Base-by-base conservation (phyloP, 1,140 invertebrate species). In the Drosophila orena region DNA sequence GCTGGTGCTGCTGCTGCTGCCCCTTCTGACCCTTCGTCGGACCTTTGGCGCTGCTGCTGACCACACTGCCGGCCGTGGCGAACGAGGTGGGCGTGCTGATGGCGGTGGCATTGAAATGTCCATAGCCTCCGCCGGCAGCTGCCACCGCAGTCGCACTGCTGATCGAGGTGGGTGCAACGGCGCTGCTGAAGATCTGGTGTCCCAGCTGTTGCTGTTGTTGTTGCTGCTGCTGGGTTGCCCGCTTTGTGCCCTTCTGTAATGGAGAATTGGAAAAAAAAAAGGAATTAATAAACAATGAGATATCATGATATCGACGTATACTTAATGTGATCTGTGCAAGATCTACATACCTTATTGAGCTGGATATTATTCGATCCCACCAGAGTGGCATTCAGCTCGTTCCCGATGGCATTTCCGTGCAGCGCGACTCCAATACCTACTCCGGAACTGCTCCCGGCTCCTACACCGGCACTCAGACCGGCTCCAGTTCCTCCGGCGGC, bases 341-440 rank as follows among this genome's bases (percentile, higher is more conserved):
- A 11, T 27, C 10, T 65, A 92, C 30, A 30, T 30, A 30, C 92
- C 88, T 92, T 92, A 62, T 92, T 92, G 20, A 92, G 78, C 77
- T 92, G 92, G 54, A 92, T 92, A 54, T 92, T 92, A 56, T 92
- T 92, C 54, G 92, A 92, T 27, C 92, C 92, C 53, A 92, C 91
- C 44, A 92, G 86, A 11, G 92, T 92, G 53, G 92, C 91, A 75
- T 92, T 92, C 53, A 92, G 79, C 79, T 92, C 92, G 81, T 91
- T 92, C 17, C 91, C 92, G 58, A 91, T 81, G 50, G 86, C 79
- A 88, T 89, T 79, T 61, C 75, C 60, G 65, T 84, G 60, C 27
- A 65, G 43, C 40, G 20, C 12, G 1, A 70, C 53, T 22, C 75
- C 62, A 11, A 68, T 44, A 47, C 62, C 77, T 37, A 69, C 40